phyloP scores from a whole-genome alignment of 2,113 vertebrate species.

The Naja naja region DNA sequence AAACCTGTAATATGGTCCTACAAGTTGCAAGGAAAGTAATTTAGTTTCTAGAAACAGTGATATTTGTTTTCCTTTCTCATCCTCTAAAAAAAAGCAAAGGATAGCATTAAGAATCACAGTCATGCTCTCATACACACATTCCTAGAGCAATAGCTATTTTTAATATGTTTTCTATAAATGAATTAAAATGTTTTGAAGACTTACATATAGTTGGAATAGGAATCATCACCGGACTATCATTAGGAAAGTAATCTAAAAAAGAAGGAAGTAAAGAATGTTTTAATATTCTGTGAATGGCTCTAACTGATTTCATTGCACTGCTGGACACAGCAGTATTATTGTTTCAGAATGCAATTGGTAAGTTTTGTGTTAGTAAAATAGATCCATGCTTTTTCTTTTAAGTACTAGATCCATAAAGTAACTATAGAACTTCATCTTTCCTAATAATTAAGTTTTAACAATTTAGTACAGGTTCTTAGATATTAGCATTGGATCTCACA shows the following conservation, averaged over 20 bases:
- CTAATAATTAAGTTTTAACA: neutral
- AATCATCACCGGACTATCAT: neutral
- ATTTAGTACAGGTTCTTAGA: neutral
- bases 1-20: neutral
- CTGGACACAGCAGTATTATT: neutral
- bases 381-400: neutral
- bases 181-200: neutral
- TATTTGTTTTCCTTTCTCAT: neutral
- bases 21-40: neutral
- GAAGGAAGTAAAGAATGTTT: neutral
- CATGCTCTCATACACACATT: neutral
- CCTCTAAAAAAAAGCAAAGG: neutral
- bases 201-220: conserved; percentile 11
- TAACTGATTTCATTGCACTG: neutral
- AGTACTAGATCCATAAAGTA: neutral
- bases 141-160: neutral
- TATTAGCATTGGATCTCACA: neutral
- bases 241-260: neutral
- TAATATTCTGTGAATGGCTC: neutral
- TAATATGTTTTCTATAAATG: neutral
- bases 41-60: neutral
- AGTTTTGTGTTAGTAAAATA: neutral
- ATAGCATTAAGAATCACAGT: neutral
- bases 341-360: neutral
- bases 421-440: neutral